Conservation (phyloP, 2,797 vertebrate genomes). For the Tolypeutes matacus region DNA sequence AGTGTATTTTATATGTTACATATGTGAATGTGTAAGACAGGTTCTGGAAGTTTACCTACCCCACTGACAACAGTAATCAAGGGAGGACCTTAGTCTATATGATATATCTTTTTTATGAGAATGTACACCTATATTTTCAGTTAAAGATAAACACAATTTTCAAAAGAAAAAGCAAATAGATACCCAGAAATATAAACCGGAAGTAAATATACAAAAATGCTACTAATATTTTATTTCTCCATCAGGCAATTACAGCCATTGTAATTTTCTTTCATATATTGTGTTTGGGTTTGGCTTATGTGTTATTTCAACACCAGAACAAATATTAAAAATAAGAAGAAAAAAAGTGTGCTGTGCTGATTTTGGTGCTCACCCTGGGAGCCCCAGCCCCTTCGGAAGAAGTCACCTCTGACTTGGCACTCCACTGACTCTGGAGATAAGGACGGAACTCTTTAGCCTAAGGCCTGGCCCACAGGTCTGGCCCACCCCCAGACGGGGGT, state of each 20-base stretch:
- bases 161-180: neutral
- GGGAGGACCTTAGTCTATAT: neutral
- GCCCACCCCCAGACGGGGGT: neutral
- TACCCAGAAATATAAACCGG: neutral
- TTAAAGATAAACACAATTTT: neutral
- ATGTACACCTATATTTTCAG: neutral
- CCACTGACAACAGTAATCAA: neutral
- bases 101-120: neutral
- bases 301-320: neutral
- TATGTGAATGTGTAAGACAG: neutral
- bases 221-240: neutral
- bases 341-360: neutral
- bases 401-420: neutral
- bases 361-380: neutral
- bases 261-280: neutral
- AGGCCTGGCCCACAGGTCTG: accelerated
- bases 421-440: neutral
- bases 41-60: neutral
- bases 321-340: neutral
- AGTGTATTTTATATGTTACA: neutral
- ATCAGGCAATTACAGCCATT: neutral
- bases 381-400: neutral
- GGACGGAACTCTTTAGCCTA: neutral
- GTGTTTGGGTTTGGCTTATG: neutral
- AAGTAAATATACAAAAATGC: neutral